A percentile compares a stretch with the other conserved stretches of the same genome.
phyloP scores from a whole-genome alignment of 2,113 vertebrate species.

The Microtus ochrogaster region DNA sequence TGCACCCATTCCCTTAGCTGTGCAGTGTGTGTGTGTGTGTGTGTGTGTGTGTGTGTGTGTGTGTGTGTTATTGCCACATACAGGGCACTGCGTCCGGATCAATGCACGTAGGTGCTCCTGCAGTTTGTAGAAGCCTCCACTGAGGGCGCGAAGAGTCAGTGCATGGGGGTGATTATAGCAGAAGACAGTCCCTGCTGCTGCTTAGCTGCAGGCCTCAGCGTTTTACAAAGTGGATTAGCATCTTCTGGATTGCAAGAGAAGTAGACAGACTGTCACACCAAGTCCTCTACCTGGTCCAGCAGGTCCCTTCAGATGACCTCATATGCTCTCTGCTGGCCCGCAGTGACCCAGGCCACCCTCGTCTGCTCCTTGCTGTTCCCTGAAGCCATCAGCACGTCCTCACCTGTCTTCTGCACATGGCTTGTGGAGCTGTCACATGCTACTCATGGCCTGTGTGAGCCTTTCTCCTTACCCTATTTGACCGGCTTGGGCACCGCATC shows the following conservation, averaged over 20 bases:
- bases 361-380: neutral
- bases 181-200: neutral
- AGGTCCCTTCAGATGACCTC: neutral
- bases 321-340: neutral
- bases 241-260: neutral
- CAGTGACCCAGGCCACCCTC: neutral
- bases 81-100: fast-evolving
- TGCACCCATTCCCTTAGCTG: fast-evolving
- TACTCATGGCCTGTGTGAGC: neutral
- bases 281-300: neutral
- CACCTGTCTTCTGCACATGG: neutral
- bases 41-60: fast-evolving
- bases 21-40: fast-evolving
- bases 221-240: neutral
- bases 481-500: too few species aligned
- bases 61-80: fast-evolving
- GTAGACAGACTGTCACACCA: too few species aligned
- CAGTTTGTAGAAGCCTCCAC: neutral
- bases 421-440: neutral
- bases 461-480: fast-evolving
- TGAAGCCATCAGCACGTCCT: neutral
- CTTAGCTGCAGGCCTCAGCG: neutral
- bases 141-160: fast-evolving
- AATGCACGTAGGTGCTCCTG: fast-evolving
- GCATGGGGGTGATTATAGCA: neutral